These are phyloP conservation scores for Porites lobata DNA, from an alignment of 92 coral and sea anemone genomes.

Conservation along the genomic window DNA sequence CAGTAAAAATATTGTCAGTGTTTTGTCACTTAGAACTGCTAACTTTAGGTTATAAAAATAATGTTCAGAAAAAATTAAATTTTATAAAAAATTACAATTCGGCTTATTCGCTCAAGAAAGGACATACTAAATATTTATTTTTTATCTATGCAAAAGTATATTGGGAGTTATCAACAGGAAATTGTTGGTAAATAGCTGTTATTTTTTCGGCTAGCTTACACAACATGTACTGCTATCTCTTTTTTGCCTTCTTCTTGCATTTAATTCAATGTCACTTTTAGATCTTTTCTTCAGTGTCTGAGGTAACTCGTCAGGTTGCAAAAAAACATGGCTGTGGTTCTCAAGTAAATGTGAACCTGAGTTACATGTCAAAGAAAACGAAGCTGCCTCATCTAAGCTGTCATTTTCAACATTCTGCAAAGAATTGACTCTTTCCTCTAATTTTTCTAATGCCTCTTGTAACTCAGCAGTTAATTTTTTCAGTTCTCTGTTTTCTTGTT, in stretches of 20 bases:
- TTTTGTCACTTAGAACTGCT: conserved; percentile 4
- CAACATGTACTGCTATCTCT: conserved; percentile 48
- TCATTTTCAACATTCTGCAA: conserved; percentile 82
- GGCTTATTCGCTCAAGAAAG: too few relatives aligned
- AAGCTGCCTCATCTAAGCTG: conserved; percentile 74
- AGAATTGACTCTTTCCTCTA: conserved; percentile 89
- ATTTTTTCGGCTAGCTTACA: conserved; percentile 31
- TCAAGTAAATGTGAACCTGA: conserved; percentile 21
- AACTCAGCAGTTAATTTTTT: conserved; percentile 91
- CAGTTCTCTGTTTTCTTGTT: conserved; percentile 93
- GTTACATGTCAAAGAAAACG: conserved; percentile 13
- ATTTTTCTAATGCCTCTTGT: conserved; percentile 91
- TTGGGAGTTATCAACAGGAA: background rate
- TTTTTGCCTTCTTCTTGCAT: conserved; percentile 13
- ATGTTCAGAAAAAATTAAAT: background rate
- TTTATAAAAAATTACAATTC: too few relatives aligned
- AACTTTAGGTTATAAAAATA: background rate
- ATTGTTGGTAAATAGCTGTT: background rate
- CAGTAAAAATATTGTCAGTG: conserved; percentile 59
- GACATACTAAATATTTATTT: too few relatives aligned
- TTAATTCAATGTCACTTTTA: conserved; percentile 34
- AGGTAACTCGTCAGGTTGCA: conserved; percentile 16
- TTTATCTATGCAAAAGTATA: conserved; percentile 1
- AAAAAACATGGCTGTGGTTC: background rate
- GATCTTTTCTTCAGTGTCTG: conserved; percentile 32